Evolutionary conservation across 2,888 invertebrate genomes (phyloP).

Genomic region (Pachliopta kotzebuea): DNA sequence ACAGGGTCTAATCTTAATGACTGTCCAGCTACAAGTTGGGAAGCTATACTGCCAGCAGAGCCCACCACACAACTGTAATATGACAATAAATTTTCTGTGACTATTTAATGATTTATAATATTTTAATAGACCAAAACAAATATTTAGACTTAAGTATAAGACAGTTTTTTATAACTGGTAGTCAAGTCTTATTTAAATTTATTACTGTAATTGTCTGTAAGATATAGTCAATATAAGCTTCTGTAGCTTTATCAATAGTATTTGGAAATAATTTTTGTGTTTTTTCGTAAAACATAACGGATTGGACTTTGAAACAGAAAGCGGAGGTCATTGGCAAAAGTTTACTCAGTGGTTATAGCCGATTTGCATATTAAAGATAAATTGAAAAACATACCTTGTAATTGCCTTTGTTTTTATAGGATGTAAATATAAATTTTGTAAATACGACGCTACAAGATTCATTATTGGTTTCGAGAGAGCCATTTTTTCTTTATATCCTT

Average conservation of each 20-base stretch:
- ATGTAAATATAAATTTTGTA: constrained; percentile 87
- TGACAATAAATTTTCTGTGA: neutral
- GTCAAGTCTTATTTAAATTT: neutral
- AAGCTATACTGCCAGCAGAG: constrained; percentile 85
- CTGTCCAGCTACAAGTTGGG: constrained; percentile 85
- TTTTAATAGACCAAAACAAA: too few relatives aligned
- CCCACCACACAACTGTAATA: constrained; percentile 85
- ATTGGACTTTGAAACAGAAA: constrained; percentile 21
- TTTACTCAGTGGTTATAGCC: neutral
- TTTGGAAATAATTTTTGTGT: too few relatives aligned
- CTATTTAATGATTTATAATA: neutral
- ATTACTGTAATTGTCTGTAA: too few relatives aligned
- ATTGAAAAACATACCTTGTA: constrained; percentile 82
- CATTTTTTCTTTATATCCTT: constrained; percentile 63
- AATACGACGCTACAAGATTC: constrained; percentile 84
- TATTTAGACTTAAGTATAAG: too few relatives aligned
- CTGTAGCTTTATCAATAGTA: too few relatives aligned
- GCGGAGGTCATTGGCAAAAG: neutral
- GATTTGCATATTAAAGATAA: neutral
- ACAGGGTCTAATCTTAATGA: constrained; percentile 83
- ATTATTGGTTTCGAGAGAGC: constrained; percentile 86
- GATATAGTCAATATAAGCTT: too few relatives aligned
- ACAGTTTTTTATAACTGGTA: neutral
- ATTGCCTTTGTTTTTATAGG: constrained; percentile 90
- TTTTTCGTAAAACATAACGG: neutral